A percentile compares a stretch with the other conserved stretches of the same genome.
phyloP scores from a whole-genome alignment of 2,888 invertebrate genomes.

The Leuctra nigra region DNA sequence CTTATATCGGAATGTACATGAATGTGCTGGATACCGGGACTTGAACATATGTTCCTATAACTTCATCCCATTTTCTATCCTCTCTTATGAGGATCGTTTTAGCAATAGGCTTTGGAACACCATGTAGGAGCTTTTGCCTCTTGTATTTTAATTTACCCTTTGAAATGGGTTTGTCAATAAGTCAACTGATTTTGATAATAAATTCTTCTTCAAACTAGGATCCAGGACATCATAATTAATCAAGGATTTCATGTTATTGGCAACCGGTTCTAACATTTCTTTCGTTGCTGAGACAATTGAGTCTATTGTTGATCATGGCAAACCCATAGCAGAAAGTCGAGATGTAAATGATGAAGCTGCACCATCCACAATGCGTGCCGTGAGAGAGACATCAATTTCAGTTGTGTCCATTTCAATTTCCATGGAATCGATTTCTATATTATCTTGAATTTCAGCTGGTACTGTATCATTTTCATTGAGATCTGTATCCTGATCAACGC shows the following conservation, averaged over 20 bases:
- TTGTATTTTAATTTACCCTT: not conserved
- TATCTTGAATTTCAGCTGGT: not conserved
- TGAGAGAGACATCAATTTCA: too few species aligned
- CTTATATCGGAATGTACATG: not conserved
- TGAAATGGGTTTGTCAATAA: not conserved
- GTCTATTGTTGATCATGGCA: not conserved
- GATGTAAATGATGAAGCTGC: not conserved
- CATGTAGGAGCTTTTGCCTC: not conserved
- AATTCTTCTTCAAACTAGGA: not conserved
- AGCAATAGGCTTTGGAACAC: not conserved
- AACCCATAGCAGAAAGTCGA: not conserved
- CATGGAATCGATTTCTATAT: not conserved
- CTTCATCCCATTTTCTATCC: not conserved
- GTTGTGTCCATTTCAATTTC: not conserved
- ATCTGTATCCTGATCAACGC: not conserved
- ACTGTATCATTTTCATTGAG: not conserved
- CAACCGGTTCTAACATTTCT: not conserved
- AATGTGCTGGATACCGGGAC: not conserved
- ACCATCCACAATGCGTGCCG: not conserved
- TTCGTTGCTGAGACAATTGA: not conserved
- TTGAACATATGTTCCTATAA: not conserved
- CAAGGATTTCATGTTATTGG: not conserved
- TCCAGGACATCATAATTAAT: not conserved
- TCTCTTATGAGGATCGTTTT: not conserved
- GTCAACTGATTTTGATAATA: not conserved